These are phyloP conservation scores for Rhinichthys osculus DNA, from an alignment of 2,797 vertebrate species.

Conservation along the genomic window DNA sequence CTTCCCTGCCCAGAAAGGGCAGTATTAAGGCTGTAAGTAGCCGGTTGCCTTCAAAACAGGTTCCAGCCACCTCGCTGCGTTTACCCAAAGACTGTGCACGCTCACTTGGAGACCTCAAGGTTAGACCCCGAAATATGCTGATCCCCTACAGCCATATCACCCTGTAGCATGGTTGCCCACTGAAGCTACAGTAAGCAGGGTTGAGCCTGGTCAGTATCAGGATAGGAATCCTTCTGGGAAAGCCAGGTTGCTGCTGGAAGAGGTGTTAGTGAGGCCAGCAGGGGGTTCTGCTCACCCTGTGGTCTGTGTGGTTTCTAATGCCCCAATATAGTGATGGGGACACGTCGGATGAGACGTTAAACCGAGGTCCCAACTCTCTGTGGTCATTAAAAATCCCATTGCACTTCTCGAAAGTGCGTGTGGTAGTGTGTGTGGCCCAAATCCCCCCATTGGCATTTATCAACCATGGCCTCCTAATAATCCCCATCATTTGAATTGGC, in stretches of 20 bases:
- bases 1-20: conserved; percentile 79
- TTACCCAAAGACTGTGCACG: conserved; percentile 88
- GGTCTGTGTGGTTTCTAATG: not conserved
- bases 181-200: not conserved
- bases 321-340: not conserved
- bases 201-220: not conserved
- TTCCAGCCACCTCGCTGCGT: conserved; percentile 72
- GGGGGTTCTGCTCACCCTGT: not conserved
- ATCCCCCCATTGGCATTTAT: not conserved
- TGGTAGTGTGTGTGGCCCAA: not conserved
- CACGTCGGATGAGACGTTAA: not conserved
- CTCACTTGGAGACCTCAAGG: conserved; percentile 95
- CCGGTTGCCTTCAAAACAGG: conserved; percentile 76
- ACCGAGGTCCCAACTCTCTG: not conserved
- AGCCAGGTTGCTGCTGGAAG: not conserved
- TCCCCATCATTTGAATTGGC: not conserved
- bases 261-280: not conserved
- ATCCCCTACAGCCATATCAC: not conserved
- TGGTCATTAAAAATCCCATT: not conserved
- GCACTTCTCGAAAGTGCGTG: not conserved
- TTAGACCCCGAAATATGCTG: conserved; percentile 18
- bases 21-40: conserved; percentile 79
- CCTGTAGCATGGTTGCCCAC: not conserved
- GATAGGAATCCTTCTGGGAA: not conserved
- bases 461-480: not conserved